A percentile compares a stretch with the other conserved stretches of the same genome.
These are phyloP conservation scores for Cataglyphis hispanica DNA, from an alignment of 1,140 invertebrate genomes.

Conservation along the genomic window DNA sequence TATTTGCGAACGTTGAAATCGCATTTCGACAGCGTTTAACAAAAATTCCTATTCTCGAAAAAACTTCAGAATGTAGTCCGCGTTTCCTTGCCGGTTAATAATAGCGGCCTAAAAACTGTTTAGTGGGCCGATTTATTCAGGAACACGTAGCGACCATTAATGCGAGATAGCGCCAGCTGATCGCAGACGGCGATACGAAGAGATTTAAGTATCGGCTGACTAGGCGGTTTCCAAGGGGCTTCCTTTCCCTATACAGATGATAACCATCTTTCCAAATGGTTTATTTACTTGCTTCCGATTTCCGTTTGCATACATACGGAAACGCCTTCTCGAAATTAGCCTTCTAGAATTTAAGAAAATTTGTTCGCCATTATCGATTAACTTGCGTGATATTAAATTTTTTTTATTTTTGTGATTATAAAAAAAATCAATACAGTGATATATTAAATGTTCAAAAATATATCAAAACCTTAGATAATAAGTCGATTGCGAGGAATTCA, in stretches of 20 bases:
- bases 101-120: conserved; percentile 38
- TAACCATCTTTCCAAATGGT: conserved; percentile 54
- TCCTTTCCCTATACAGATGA: background rate
- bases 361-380: background rate
- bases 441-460: background rate
- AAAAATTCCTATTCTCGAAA: background rate
- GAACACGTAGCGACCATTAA: conserved; percentile 80
- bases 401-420: background rate
- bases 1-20: background rate
- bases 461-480: conserved; percentile 10
- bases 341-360: conserved; percentile 31
- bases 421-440: background rate
- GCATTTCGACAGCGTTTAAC: background rate
- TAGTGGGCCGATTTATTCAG: conserved; percentile 74
- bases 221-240: conserved; percentile 70
- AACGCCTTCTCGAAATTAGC: background rate
- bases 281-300: conserved; percentile 41
- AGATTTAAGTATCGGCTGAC: conserved; percentile 80
- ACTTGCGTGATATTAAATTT: background rate
- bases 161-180: conserved; percentile 72
- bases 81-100: conserved; percentile 20
- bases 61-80: conserved; percentile 8
- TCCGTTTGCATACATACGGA: conserved; percentile 38
- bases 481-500: background rate
- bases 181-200: conserved; percentile 74